A percentile compares a stretch with the other conserved stretches of the same genome.
Evolutionary conservation across 2,888 invertebrate genomes (phyloP).

Genomic region (Phortica okadai): DNA sequence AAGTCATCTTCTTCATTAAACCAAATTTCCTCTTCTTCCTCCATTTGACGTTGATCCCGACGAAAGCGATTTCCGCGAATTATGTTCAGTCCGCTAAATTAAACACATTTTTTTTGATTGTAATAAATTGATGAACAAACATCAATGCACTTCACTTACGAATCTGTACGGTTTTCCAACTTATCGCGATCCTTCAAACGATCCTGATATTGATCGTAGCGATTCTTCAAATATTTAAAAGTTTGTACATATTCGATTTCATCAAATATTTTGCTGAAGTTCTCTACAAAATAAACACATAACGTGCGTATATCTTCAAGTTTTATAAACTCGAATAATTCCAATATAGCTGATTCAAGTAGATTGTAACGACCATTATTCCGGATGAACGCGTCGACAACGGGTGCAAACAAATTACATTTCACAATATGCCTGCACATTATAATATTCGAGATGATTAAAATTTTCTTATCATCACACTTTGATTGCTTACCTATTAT

Average conservation of each 20-base stretch:
- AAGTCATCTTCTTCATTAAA: conserved; percentile 98
- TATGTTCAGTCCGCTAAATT: conserved; percentile 78
- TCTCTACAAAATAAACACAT: conserved; percentile 96
- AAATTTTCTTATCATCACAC: neutral
- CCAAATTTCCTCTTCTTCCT: conserved; percentile 99
- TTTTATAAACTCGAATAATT: conserved; percentile 99
- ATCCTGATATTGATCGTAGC: conserved; percentile 95
- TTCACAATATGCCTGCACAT: conserved; percentile 89
- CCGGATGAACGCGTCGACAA: conserved; percentile 95
- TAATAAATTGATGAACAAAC: conserved; percentile 4
- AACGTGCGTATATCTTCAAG: conserved; percentile 93
- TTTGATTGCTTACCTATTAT: conserved; percentile 80
- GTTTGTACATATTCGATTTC: conserved; percentile 98
- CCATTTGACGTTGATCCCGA: conserved; percentile 93
- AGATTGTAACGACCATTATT: conserved; percentile 99
- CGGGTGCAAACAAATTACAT: conserved; percentile 95
- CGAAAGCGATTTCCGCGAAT: conserved; percentile 88
- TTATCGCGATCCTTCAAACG: conserved; percentile 91
- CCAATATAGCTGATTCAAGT: conserved; percentile 98
- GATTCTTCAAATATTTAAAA: conserved; percentile 91
- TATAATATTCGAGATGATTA: too few species aligned
- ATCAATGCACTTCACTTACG: conserved; percentile 76
- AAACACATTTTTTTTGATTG: conserved; percentile 1
- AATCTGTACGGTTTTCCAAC: conserved; percentile 79
- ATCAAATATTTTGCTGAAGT: conserved; percentile 95